Evolutionary conservation across 1,140 invertebrate species (phyloP).

Genomic region (Neodiprion fabricii): DNA sequence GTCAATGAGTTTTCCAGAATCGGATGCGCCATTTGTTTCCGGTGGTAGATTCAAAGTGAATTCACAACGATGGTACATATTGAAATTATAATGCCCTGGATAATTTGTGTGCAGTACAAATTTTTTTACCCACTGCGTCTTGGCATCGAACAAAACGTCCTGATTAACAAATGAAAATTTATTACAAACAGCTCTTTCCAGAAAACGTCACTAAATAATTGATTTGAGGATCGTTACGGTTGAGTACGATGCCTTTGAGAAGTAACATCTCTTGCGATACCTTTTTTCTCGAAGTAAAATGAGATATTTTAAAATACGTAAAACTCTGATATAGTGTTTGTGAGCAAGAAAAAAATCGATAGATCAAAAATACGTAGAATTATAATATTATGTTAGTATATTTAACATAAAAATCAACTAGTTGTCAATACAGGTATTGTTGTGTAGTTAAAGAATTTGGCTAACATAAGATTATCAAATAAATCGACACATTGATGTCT

Average conservation of each 20-base stretch:
- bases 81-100: slow-evolving; percentile 99
- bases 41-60: slow-evolving; percentile 80
- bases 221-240: no score
- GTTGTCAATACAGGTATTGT: no score
- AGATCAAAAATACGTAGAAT: no score
- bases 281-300: no score
- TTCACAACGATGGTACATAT: slow-evolving; percentile 95
- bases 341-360: no score
- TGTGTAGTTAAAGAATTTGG: no score
- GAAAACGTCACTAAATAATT: neutral
- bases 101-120: slow-evolving; percentile 98
- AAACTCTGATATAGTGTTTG: slow-evolving; percentile 9
- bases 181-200: slow-evolving; percentile 15
- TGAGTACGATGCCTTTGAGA: no score
- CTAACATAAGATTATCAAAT: no score
- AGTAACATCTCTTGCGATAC: no score
- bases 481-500: no score
- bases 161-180: slow-evolving; percentile 58
- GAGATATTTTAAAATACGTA: slow-evolving; percentile 8
- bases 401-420: no score
- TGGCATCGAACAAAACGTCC: slow-evolving; percentile 97
- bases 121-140: slow-evolving; percentile 93
- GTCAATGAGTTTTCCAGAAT: slow-evolving; percentile 66
- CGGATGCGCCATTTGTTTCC: slow-evolving; percentile 57
- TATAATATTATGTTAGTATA: no score